Evolutionary conservation across 2,888 invertebrate species (phyloP), one percentile per base, ranked within the genome.

Genomic region (Ornithoptera alexandrae): DNA sequence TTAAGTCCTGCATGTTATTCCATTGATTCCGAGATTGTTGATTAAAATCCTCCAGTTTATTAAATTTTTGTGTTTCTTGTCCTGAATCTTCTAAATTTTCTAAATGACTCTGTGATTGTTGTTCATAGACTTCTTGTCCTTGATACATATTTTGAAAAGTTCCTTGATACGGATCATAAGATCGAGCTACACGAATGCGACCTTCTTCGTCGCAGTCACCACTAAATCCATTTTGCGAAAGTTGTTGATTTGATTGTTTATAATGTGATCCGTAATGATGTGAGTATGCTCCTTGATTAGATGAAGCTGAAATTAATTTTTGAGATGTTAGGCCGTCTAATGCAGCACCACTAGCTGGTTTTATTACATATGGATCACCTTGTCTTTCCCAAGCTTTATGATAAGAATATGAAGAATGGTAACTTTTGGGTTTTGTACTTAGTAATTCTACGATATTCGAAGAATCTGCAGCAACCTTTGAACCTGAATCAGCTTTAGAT

Each of bases 341-440:
- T 42, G 50, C 65, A 61, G 78, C 81, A 73, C 74, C 77, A 12
- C 82, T 78, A 30, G 76, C 80, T n/a, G 92, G 93, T 74, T 83
- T 78, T 56, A 93, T 93, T 10, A 92, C 80, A 67, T 93, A 93
- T 12, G 93, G 93, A 75, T 92, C 92, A 30, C 93, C 93, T 76
- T 89, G 92, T 68, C 87, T 87, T 76, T 93, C 93, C 93, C 93
- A 93, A 36, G 93, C 86, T 76, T 93, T 93, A 71, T 93, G 92
- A 74, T 93, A 93, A 8, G 93, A 88, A 79, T 92, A 93, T 24
- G 92, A 89, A 36, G 92, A 92, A 20, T 92, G 89, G 75, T 92
- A 93, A 78, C 84, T 85, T 81, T 92, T 92, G 18, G 93, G 93
- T 71, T 80, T 84, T 1, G 81, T 72, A 73, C 76, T 80, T 42